Base-by-base conservation (phyloP, 1,140 invertebrate species). In the Drosophila repleta region DNA sequence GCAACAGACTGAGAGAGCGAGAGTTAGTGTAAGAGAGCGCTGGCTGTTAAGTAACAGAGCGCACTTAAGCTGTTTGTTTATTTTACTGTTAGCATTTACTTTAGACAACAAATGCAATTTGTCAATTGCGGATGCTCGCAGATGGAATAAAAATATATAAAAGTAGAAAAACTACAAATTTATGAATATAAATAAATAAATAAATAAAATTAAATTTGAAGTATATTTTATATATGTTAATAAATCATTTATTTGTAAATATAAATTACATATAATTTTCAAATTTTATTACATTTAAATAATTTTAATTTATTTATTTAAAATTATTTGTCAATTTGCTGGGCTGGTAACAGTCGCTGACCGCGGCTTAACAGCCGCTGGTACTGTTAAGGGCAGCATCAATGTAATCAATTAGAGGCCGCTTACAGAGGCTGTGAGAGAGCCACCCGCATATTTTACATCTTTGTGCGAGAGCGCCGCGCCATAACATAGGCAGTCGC, bases 361-460 rank as follows among this genome's bases (percentile, higher is more conserved):
- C 37, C n/a, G 55, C 21, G 3, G 55, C 53, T 70, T 56, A 48
- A 55, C 60, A 63, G 51, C 2, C 43, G 26, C 26, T 52, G 55
- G 41, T 35, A n/a, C 45, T 56, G 60, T 51, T 64, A 60, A 39
- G 48, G 67, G 63, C 63, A 60, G 55, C 63, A 67, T 67, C 69
- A 66, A 46, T 72, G 69, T 72, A 72, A 72, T 51, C 51, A 39
- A 32, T 26, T 26, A 4, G 11, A 4, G 11, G 24, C 15, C 35
- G 41, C 49, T 70, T 49, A 70, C 51, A 60, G 69, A 43, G 48
- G 63, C 69, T 67, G 63, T 35, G 35, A 70, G 35, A 70, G 66
- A 66, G 62, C 68, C 68, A 71, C 68, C 68, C 68, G 68, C 68
- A 71, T 71, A 32, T 41, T 3, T 70, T 63, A 63, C 66, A 63